phyloP scores from a whole-genome alignment of 2,113 vertebrate species.

The Alces alces region DNA sequence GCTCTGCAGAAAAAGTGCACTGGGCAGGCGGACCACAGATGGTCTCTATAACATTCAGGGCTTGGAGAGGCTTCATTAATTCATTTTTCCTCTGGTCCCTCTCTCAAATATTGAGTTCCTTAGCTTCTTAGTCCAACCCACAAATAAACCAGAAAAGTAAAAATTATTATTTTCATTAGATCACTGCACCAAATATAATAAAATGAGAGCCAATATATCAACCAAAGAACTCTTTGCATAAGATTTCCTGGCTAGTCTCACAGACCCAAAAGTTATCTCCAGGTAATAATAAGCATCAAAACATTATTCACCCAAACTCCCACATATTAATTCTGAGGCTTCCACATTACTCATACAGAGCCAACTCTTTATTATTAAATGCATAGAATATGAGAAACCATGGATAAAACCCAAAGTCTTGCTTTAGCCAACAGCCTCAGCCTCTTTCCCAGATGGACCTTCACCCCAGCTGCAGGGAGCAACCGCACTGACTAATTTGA shows the following conservation, averaged over 20 bases:
- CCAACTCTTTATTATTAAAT: slow-evolving; percentile 59
- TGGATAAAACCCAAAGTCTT: slow-evolving; percentile 1
- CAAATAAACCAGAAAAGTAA: slow-evolving; percentile 54
- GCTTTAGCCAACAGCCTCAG: not conserved
- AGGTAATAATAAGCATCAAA: slow-evolving; percentile 37
- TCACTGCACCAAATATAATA: slow-evolving; percentile 45
- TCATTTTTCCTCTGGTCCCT: not conserved
- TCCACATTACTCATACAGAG: not conserved
- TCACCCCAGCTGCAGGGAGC: not conserved
- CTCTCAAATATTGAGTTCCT: slow-evolving; percentile 4
- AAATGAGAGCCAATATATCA: slow-evolving; percentile 40
- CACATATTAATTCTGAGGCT: slow-evolving; percentile 19
- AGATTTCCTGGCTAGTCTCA: slow-evolving; percentile 27
- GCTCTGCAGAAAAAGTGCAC: not conserved
- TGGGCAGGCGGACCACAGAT: not conserved
- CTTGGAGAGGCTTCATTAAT: not conserved
- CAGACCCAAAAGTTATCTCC: not conserved
- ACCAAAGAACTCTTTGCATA: slow-evolving; percentile 15
- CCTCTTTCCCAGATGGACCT: slow-evolving; percentile 42
- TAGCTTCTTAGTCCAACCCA: slow-evolving; percentile 29
- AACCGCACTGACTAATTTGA: not conserved
- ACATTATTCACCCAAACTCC: slow-evolving; percentile 27
- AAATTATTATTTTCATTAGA: slow-evolving; percentile 63
- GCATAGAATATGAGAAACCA: not conserved
- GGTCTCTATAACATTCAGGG: not conserved